Conservation (phyloP, 2,113 vertebrate species). For the Saccopteryx bilineata region DNA sequence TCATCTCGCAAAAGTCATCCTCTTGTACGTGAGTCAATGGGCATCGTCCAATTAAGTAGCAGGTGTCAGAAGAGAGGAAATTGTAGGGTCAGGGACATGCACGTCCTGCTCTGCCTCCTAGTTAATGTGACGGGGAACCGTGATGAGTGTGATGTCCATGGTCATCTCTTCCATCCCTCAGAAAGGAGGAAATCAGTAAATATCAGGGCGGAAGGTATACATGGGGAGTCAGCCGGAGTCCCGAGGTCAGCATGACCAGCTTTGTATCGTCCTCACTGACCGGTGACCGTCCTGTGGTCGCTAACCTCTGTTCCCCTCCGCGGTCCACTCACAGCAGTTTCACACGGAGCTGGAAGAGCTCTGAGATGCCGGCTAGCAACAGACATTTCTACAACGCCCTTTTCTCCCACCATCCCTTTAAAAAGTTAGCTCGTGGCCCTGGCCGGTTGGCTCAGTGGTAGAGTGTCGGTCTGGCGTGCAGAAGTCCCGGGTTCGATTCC, state of each 20-base stretch:
- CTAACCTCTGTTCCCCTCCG: not conserved
- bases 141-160: fast-evolving
- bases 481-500: too few species aligned
- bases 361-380: not conserved
- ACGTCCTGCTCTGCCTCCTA: not conserved
- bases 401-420: fast-evolving
- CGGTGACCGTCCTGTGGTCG: fast-evolving
- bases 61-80: too few species aligned
- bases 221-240: too few species aligned
- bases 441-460: too few species aligned
- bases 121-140: not conserved
- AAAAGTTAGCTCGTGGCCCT: not conserved
- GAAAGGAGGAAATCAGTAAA: not conserved
- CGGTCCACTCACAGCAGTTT: too few species aligned
- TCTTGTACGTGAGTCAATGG: fast-evolving
- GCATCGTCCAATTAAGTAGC: fast-evolving
- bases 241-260: not conserved
- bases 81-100: not conserved
- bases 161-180: fast-evolving
- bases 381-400: fast-evolving
- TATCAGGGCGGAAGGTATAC: fast-evolving
- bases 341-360: fast-evolving
- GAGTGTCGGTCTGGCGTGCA: too few species aligned
- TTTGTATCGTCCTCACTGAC: fast-evolving
- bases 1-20: not conserved